Evolutionary conservation across 2,888 invertebrate genomes (phyloP), one percentile per base, ranked within the genome.

Genomic region (Monoplex corrugatus): DNA sequence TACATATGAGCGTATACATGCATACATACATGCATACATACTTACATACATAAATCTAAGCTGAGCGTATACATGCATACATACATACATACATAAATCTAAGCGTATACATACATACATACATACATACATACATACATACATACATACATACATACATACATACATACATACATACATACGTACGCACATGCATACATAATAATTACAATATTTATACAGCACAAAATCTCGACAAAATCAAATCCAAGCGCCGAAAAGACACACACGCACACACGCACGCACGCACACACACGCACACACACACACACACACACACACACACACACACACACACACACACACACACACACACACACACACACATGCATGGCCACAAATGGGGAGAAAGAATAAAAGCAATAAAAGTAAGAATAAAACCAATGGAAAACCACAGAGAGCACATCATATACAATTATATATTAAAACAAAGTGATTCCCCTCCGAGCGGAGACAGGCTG

Each of bases 121-220:
- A 82, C 40, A 23, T 38, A 44, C 45, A 1, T n/a, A 44, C n/a
- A 43, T 28, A 44, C 45, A 44, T 44, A 44, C 83, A 44, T n/a
- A 44, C 83, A 83, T 44, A 44, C 44, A 83, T 44, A 83, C 45
- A 83, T 44, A 83, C 43, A 44, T 44, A 83, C 82, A 44, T 44
- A 44, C 83, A 44, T n/a, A 83, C 83, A 44, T n/a, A 44, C 45
- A 83, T 28, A 44, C 83, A 83, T n/a, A 44, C 83, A 83, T 38
- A 82, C 35, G 10, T 10, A 40, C 82, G 28, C 35, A 40, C 40
- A 82, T 38, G 35, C 5, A 50, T 8, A 19, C 50, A 8, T 50
- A 50, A 8, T 13, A 8, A 13, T 8, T 50, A 13, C 50, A 50
- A 50, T 19, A 50, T 50, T 50, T 50, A 50, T 13, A 50, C 8